Conservation (phyloP, 2,113 vertebrate species). For the Oryzias melastigma region DNA sequence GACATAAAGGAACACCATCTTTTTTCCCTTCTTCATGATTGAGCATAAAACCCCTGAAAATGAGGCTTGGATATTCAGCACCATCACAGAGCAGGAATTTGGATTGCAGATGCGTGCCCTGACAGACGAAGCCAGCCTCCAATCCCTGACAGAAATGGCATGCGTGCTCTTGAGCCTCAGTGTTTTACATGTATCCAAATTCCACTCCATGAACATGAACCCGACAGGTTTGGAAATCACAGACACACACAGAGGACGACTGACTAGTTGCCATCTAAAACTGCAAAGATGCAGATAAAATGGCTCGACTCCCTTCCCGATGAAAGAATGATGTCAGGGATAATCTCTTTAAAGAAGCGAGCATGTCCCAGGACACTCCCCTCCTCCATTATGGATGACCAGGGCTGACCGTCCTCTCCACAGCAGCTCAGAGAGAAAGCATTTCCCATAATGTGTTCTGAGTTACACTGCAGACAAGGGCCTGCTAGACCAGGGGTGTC, state of each 20-base stretch:
- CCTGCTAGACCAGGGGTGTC: too few relatives aligned
- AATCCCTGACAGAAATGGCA: background rate
- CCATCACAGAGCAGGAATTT: constrained; percentile 24
- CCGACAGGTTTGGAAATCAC: too few relatives aligned
- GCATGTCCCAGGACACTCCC: background rate
- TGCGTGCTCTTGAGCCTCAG: too few relatives aligned
- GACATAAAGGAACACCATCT: too few relatives aligned
- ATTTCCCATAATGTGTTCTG: constrained; percentile 6
- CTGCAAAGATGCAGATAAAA: too few relatives aligned
- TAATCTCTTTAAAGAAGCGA: constrained; percentile 5
- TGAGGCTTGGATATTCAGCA: constrained; percentile 57
- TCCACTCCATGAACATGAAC: too few relatives aligned
- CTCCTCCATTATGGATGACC: constrained; percentile 14
- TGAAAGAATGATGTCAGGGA: constrained; percentile 5
- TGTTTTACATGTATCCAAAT: too few relatives aligned
- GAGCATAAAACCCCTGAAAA: constrained; percentile 47
- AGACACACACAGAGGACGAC: too few relatives aligned
- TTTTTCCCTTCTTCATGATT: constrained; percentile 30
- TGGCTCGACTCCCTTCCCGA: background rate
- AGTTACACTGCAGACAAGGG: background rate
- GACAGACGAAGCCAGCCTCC: background rate
- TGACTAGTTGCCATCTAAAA: too few relatives aligned
- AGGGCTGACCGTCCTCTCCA: constrained; percentile 1
- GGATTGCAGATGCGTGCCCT: constrained; percentile 9
- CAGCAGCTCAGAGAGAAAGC: constrained; percentile 9